Evolutionary conservation across 2,797 vertebrate genomes (phyloP).

Genomic region (Perodicticus potto): DNA sequence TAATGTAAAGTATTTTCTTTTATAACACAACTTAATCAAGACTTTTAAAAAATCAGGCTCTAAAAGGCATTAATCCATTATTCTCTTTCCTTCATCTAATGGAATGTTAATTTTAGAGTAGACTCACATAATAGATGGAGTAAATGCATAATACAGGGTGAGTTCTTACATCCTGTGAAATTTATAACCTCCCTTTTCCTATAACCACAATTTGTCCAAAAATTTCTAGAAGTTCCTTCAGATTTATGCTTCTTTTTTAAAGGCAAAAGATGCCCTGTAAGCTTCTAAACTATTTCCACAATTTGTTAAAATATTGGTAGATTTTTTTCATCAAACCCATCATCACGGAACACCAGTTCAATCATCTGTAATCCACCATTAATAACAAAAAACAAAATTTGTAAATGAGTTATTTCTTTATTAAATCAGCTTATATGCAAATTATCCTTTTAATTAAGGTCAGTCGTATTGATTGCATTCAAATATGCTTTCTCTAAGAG

Average conservation of each 20-base stretch:
- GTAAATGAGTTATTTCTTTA: slow-evolving; percentile 38
- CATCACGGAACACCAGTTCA: neutral
- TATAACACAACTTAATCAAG: slow-evolving; percentile 73
- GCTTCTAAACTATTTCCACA: slow-evolving; percentile 43
- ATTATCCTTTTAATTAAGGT: slow-evolving; percentile 19
- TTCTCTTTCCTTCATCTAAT: slow-evolving; percentile 40
- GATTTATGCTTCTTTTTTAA: slow-evolving; percentile 49
- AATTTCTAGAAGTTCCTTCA: slow-evolving; percentile 66
- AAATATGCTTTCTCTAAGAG: neutral
- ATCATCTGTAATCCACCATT: neutral
- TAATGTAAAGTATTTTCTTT: slow-evolving; percentile 71
- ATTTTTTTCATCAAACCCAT: neutral
- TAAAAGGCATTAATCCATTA: slow-evolving; percentile 69
- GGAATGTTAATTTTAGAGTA: slow-evolving; percentile 81
- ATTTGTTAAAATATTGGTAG: slow-evolving; percentile 41
- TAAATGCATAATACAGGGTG: slow-evolving; percentile 71
- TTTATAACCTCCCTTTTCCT: slow-evolving; percentile 69
- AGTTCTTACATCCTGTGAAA: slow-evolving; percentile 52
- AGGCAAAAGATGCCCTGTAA: neutral
- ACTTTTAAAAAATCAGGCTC: slow-evolving; percentile 32
- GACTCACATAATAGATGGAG: slow-evolving; percentile 28
- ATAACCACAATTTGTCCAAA: slow-evolving; percentile 69
- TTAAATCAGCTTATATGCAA: slow-evolving; percentile 34
- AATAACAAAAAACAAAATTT: slow-evolving; percentile 12
- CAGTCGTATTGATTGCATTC: neutral